Evolutionary conservation across 2,888 invertebrate genomes (phyloP).

Genomic region (Pachliopta kotzebuea): DNA sequence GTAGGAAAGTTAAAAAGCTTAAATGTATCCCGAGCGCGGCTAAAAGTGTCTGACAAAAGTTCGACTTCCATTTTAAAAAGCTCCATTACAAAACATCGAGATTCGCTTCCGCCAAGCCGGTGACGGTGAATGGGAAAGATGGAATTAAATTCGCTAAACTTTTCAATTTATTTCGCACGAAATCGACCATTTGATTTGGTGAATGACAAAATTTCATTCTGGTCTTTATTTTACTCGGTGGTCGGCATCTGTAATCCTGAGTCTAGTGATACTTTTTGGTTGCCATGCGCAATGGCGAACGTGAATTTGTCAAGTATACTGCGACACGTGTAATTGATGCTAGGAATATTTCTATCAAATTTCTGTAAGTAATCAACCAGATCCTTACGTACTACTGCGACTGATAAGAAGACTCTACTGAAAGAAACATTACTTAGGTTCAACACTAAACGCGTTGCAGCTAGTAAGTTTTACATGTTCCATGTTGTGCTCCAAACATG

Average conservation of each 20-base stretch:
- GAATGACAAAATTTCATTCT: conserved; percentile 43
- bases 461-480: too few species aligned
- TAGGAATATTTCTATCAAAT: conserved; percentile 1
- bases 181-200: conserved; percentile 59
- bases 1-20: conserved; percentile 81
- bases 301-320: conserved; percentile 69
- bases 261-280: conserved; percentile 45
- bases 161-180: conserved; percentile 74
- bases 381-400: too few species aligned
- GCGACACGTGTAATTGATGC: conserved; percentile 28
- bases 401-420: too few species aligned
- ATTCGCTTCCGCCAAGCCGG: conserved; percentile 76
- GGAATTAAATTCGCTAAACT: conserved; percentile 73
- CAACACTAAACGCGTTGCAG: too few species aligned
- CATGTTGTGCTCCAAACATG: too few species aligned
- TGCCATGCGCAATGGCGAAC: conserved; percentile 62
- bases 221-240: conserved; percentile 13
- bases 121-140: conserved; percentile 62
- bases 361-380: too few species aligned
- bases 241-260: conserved; percentile 36
- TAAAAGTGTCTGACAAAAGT: conserved; percentile 81
- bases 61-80: conserved; percentile 81
- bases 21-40: conserved; percentile 80
- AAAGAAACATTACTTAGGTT: too few species aligned
- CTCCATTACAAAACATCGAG: conserved; percentile 81